Percentiles rank a stretch among this genome's conserved stretches.
Conservation (phyloP, 2,797 vertebrate species). For the Acridotheres tristis region DNA sequence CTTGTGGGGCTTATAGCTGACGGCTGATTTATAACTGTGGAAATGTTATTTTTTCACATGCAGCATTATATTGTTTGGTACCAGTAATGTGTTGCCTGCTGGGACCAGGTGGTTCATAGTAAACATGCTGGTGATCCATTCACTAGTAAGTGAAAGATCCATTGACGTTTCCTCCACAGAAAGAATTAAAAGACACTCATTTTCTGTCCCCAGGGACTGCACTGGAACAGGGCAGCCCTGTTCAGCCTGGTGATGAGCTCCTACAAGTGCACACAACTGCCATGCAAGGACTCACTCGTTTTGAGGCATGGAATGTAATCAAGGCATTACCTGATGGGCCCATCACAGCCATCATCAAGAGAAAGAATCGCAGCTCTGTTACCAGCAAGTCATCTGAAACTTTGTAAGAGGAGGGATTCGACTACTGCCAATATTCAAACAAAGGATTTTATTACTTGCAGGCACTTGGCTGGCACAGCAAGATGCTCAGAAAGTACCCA, state of each 20-base stretch:
- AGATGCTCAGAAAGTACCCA: neutral
- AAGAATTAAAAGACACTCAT: neutral
- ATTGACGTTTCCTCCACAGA: neutral
- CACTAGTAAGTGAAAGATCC: neutral
- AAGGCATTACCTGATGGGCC: conserved; percentile 88
- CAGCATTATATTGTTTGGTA: neutral
- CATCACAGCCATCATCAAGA: conserved; percentile 76
- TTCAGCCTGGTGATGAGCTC: conserved; percentile 88
- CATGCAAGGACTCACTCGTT: conserved; percentile 87
- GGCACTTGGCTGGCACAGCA: neutral
- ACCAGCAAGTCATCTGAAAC: conserved; percentile 44
- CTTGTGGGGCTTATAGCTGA: neutral
- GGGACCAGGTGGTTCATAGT: neutral
- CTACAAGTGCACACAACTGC: conserved; percentile 80
- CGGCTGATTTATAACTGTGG: neutral
- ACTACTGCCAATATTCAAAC: neutral
- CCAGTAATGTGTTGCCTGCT: neutral
- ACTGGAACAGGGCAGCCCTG: conserved; percentile 77
- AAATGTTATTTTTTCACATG: neutral
- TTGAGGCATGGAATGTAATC: conserved; percentile 92
- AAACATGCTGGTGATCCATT: neutral
- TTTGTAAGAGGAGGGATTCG: conserved; percentile 10
- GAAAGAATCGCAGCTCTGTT: conserved; percentile 57
- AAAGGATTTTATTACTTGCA: neutral
- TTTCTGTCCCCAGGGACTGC: conserved; percentile 74